Base-by-base conservation (phyloP, 2,113 vertebrate genomes). In the Brachyistius frenatus region DNA sequence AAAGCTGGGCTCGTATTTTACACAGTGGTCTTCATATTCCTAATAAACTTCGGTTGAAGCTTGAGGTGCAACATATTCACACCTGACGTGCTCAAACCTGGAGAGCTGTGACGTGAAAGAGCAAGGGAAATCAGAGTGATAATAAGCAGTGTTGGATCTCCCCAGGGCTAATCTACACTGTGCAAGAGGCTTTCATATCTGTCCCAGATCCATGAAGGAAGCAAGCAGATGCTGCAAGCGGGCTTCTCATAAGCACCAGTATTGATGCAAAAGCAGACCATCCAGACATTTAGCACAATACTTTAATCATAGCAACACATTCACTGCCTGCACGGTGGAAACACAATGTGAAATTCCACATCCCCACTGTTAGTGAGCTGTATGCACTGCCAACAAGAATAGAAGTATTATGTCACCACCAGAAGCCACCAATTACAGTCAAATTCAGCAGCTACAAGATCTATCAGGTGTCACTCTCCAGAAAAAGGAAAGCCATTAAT, bases 121-220 rank as follows among this genome's bases (percentile, higher is more conserved):
- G 60, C 47, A 11, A 61, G 49, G 30, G 63, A 79, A 81, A 82
- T 80, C 49, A 74, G 71, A 78, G 68, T 23, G 44, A 71, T 73
- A 74, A 75, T 78, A 76, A 68, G 66, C 72, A 14, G 55, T 16
- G 46, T 33, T 46, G n/a, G 44, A 70, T 78, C 47, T 86, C 86
- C 69, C 66, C 2, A 2, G 69, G 86, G 89, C 54, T 74, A 81
- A 78, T 76, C 49, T 33, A n/a, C 63, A 35, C 66, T 70, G 16
- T 56, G 55, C 44, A 72, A 64, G 63, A 69, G 1, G 53, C 76
- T 84, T 86, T 89, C 66, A 83, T 87, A 67, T 90, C 70, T 76
- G 78, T 87, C 84, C 86, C 62, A 86, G 75, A 86, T 90, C 71
- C 35, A n/a, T 66, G 32, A 47, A 81, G 78, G 53, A 84, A 66